These are phyloP conservation scores for Hippoglossus hippoglossus DNA, from an alignment of 2,797 vertebrate genomes.

Conservation along the genomic window DNA sequence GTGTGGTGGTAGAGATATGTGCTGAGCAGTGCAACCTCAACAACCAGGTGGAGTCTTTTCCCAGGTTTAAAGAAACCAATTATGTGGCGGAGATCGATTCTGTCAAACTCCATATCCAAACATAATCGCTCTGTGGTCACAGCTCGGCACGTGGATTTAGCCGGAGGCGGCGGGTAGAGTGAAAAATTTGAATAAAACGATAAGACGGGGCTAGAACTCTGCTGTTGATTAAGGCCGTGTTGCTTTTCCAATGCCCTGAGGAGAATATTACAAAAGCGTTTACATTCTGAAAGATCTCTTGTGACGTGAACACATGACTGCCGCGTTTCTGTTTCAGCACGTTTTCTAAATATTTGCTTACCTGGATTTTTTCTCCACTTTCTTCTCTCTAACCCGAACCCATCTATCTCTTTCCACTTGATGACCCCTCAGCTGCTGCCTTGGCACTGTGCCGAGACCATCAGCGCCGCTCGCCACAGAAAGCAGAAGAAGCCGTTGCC, in stretches of 20 bases:
- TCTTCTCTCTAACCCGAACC: background rate
- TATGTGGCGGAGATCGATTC: slow-evolving; percentile 30
- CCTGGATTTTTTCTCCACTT: slow-evolving; percentile 16
- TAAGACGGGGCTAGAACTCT: slow-evolving; percentile 26
- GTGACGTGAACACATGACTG: slow-evolving; percentile 18
- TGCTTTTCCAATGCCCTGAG: slow-evolving; percentile 42
- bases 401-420: slow-evolving; percentile 36
- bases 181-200: slow-evolving; percentile 34
- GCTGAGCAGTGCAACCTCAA: slow-evolving; percentile 92
- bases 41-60: slow-evolving; percentile 85
- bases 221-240: slow-evolving; percentile 26
- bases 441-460: slow-evolving; percentile 89
- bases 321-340: slow-evolving; percentile 33
- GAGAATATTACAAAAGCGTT: slow-evolving; percentile 43
- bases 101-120: slow-evolving; percentile 43
- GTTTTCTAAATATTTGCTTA: slow-evolving; percentile 23
- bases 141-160: slow-evolving; percentile 22
- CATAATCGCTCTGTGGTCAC: slow-evolving; percentile 39
- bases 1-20: slow-evolving; percentile 89
- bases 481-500: slow-evolving; percentile 84
- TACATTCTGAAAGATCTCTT: slow-evolving; percentile 18
- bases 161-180: slow-evolving; percentile 25
- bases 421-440: slow-evolving; percentile 86
- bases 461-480: slow-evolving; percentile 90
- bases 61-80: slow-evolving; percentile 16